Base-by-base conservation (phyloP, 2,797 vertebrate genomes). In the Melopsittacus undulatus region DNA sequence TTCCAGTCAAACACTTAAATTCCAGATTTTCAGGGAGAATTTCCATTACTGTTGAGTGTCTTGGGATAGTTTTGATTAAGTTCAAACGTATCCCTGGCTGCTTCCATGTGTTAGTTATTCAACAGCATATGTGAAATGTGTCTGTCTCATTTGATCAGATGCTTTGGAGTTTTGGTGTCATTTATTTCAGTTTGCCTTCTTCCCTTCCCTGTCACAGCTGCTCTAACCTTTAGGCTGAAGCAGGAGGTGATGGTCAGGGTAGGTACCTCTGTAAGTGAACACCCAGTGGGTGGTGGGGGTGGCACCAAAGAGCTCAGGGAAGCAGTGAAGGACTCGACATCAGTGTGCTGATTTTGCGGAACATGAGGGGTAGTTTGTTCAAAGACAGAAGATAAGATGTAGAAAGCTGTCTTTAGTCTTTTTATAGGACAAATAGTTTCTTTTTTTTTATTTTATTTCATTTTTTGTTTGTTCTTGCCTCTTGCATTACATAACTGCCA, bases 331-430 rank as follows among this genome's bases (percentile, higher is more conserved):
- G 48, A 26, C 49, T 80, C 4, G 0, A 54, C 42, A 30, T n/a
- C 46, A 59, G 85, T 51, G 45, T 46, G 40, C 73, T 90, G 64
- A 74, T 92, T 90, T 89, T 72, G 80, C 75, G 68, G 74, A 76
- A 45, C 43, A 23, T 59, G 51, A 36, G 34, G 76, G 70, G 23
- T 76, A 49, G 61, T 87, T 86, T 95, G 36, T 64, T 91, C 68
- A 82, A 83, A 78, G 57, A 46, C 52, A 62, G 45, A 80, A 83
- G 91, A 89, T 79, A 81, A 86, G 67, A 45, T 72, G 56, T 84
- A 92, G 86, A 79, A 95, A 90, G 70, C 67, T 68, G 52, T 79
- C 83, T 93, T 93, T 63, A 90, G 75, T 75, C 70, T 80, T 95
- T 93, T 92, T 91, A 72, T 90, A 83, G 92, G 91, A 83, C 56